A percentile compares a stretch with the other conserved stretches of the same genome.
Conservation (phyloP, 35 echinoderm and acorn worm genomes). For the Holothuria glaberrima region DNA sequence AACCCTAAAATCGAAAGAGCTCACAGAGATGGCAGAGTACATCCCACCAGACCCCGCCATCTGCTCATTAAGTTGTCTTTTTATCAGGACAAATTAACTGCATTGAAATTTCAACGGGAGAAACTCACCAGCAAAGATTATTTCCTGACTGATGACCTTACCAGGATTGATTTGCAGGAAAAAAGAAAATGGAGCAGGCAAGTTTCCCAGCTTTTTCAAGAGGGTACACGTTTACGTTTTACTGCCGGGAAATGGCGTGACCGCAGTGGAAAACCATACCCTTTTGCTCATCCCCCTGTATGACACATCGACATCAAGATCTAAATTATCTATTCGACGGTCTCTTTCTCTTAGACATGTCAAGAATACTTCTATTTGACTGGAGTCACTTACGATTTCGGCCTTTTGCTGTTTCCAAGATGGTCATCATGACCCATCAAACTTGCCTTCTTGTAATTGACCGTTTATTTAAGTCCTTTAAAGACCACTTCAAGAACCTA, state of each 20-base stretch:
- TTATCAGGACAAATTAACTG: slow-evolving; percentile 1
- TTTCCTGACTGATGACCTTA: too few relatives aligned
- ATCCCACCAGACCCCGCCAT: neutral
- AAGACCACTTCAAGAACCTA: too few relatives aligned
- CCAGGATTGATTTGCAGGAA: too few relatives aligned
- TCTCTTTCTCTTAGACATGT: neutral
- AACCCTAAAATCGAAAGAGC: too few relatives aligned
- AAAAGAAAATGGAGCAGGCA: too few relatives aligned
- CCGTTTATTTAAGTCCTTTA: too few relatives aligned
- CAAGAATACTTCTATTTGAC: neutral
- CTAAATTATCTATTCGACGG: neutral
- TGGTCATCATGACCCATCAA: neutral
- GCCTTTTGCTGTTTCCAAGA: slow-evolving; percentile 23
- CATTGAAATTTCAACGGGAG: too few relatives aligned
- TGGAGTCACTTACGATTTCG: neutral
- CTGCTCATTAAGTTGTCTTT: neutral
- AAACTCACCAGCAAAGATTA: too few relatives aligned
- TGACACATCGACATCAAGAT: neutral
- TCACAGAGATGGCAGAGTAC: neutral
- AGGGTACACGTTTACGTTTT: slow-evolving; percentile 3
- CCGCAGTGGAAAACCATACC: slow-evolving; percentile 5
- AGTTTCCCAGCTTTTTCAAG: too few relatives aligned
- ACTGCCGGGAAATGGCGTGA: neutral
- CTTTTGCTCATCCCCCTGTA: neutral
- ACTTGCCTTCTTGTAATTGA: too few relatives aligned